Evolutionary conservation across 1,140 invertebrate species (phyloP), one percentile per base, ranked within the genome.

Genomic region (Drosophila seguyi): DNA sequence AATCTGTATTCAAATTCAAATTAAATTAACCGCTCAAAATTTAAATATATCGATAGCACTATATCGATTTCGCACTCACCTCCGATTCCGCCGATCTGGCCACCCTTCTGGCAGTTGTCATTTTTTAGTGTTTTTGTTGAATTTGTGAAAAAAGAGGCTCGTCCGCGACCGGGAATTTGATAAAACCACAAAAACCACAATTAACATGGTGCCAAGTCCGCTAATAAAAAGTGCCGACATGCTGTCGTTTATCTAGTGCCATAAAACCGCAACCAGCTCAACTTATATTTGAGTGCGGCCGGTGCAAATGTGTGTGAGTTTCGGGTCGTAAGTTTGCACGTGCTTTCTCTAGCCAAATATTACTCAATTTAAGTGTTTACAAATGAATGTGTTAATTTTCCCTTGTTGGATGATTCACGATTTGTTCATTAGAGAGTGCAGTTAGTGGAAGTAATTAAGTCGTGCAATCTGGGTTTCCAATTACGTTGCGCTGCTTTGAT

Each of bases 131-230:
- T 7, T 39, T 47, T 67, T 22, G 8, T 25, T 34, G 6, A 14
- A 3, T 31, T 22, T 11, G 1, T 20, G n/a, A 50, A 36, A 66
- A 72, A 72, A 34, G 47, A 52, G 71, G 71, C 71, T 74, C 71
- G 71, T 50, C 71, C 27, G 61, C 22, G 11, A 45, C 39, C 48
- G 18, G 34, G 41, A 53, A 50, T 31, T 25, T 45, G 57, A 61
- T 60, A 72, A 45, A 48, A 48, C 25, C 25, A 52, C 36, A 16
- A n/a, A 65, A 42, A 14, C 57, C 25, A 25, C 22, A 25, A 38
- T 22, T 42, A 75, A 75, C 38, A 75, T 75, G 69, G 3, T 44
- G 22, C 41, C 48, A 50, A 55, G 42, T 34, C 39, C 11, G 29
- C 39, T 57, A 57, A 65, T 65, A 57, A 75, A 75, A 45, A 36